Conservation (phyloP, 1,140 invertebrate genomes). For the Neodiprion pinetum region DNA sequence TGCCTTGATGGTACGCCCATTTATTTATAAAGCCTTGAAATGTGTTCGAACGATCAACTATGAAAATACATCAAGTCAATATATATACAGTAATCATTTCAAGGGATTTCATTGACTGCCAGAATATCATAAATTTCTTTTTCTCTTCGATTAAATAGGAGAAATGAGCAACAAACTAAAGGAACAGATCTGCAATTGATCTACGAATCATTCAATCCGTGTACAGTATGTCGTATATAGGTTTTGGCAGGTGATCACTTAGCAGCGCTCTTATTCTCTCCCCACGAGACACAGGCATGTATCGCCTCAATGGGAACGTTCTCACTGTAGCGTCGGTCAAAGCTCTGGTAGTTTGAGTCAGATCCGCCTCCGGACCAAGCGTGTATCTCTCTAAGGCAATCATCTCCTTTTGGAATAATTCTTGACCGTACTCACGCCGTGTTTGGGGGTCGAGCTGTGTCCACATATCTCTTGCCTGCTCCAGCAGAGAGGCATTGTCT, state of each 20-base stretch:
- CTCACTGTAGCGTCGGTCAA: constrained; percentile 77
- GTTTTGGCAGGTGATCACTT: constrained; percentile 78
- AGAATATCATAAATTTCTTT: too few species aligned
- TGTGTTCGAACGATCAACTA: too few species aligned
- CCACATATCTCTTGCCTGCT: constrained; percentile 84
- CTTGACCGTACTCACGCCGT: constrained; percentile 78
- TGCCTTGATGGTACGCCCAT: too few species aligned
- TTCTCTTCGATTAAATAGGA: too few species aligned
- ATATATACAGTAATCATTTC: too few species aligned
- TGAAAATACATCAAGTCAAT: too few species aligned
- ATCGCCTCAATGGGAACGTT: constrained; percentile 80
- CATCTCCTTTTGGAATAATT: constrained; percentile 81
- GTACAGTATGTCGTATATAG: constrained; percentile 77
- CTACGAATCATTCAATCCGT: constrained; percentile 46
- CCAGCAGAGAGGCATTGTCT: constrained; percentile 71
- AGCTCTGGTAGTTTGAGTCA: constrained; percentile 73
- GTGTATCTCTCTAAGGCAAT: constrained; percentile 79
- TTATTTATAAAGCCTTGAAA: too few species aligned
- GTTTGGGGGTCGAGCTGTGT: constrained; percentile 75
- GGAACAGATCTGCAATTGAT: too few species aligned
- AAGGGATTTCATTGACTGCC: too few species aligned
- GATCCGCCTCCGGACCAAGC: constrained; percentile 72
- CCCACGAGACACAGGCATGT: constrained; percentile 77
- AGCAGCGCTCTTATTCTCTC: constrained; percentile 80
- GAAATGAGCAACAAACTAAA: too few species aligned